Base-by-base conservation (phyloP, 2,888 invertebrate genomes). In the Psylliodes chrysocephalus region DNA sequence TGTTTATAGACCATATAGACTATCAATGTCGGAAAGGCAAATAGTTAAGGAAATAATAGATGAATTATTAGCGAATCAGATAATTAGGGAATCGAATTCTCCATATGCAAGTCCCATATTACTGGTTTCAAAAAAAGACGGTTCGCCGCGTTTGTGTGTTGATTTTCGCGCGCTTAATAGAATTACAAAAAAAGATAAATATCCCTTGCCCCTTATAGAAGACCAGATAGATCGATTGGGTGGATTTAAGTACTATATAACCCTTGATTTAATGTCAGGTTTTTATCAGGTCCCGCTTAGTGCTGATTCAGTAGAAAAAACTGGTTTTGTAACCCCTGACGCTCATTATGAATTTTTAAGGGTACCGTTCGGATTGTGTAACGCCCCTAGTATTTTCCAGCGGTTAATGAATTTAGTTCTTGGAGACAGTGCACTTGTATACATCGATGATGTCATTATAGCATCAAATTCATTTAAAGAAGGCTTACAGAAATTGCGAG, bases 91-190 rank as follows among this genome's bases (percentile, higher is more conserved):
- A 38, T 12, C 12, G 4, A n/a, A 6, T n/a, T 38, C 38, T 4
- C 12, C 38, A n/a, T 68, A 64, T 55, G 60, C 63, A 1, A 69
- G 68, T 57, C 65, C 63, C 0, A 55, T 66, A 38, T 7, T 25
- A 5, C 7, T 25, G 7, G 25, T 25, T 25, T 5, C 3, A 25
- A 25, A 25, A 7, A 25, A 38, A 10, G 14, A 38, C 14, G 38
- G 38, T 14, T 4, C 4, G 10, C n/a, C 3, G 38, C n/a, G 38
- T 12, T 6, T 38, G 38, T 38, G 38, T 38, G 38, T 38, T 8
- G 33, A 38, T 10, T 38, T 12, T n/a, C 38, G 38, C 4, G 38
- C 38, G 10, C 4, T 33, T 8, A 33, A 33, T 33, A n/a, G 10
- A 2, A 5, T 10, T 2, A 33, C 33, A 33, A 33, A 10, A 2